A percentile compares a stretch with the other conserved stretches of the same genome.
These are phyloP conservation scores for Dasypus novemcinctus DNA, from an alignment of 2,113 vertebrate species.

Conservation along the genomic window DNA sequence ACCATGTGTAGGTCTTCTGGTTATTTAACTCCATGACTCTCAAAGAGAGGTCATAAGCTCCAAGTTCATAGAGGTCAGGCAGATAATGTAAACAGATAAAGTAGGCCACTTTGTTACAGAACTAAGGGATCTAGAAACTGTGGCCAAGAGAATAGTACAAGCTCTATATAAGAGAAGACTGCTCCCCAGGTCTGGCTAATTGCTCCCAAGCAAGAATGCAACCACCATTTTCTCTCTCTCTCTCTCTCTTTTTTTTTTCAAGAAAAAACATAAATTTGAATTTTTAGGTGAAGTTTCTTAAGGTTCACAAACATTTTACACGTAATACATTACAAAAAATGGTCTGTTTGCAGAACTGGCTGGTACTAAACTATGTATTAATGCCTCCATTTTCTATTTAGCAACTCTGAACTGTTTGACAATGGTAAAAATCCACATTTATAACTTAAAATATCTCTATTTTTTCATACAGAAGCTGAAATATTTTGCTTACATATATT, in stretches of 20 bases:
- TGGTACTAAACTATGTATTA: not conserved
- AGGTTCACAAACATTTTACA: not conserved
- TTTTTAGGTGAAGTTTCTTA: not conserved
- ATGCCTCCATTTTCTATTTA: not conserved
- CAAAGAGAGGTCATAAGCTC: not conserved
- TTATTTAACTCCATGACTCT: not conserved
- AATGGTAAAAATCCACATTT: not conserved
- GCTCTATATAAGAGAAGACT: not conserved
- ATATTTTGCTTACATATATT: not conserved
- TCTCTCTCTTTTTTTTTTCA: not conserved
- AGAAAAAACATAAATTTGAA: not conserved
- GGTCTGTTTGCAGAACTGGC: not conserved
- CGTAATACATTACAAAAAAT: not conserved
- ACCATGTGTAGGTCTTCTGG: not conserved
- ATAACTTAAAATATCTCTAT: not conserved
- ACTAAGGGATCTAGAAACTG: too few species aligned
- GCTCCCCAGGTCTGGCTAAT: not conserved
- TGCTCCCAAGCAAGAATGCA: not conserved
- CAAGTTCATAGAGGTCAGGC: not conserved
- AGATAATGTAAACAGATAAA: not conserved
- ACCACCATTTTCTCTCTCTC: too few species aligned
- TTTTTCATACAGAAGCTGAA: not conserved
- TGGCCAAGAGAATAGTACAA: fast-evolving
- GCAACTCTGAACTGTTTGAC: not conserved
- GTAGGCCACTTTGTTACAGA: not conserved